Percentiles rank a stretch among this genome's conserved stretches.
Conservation (phyloP, 2,113 vertebrate genomes). For the Patagioenas fasciata region DNA sequence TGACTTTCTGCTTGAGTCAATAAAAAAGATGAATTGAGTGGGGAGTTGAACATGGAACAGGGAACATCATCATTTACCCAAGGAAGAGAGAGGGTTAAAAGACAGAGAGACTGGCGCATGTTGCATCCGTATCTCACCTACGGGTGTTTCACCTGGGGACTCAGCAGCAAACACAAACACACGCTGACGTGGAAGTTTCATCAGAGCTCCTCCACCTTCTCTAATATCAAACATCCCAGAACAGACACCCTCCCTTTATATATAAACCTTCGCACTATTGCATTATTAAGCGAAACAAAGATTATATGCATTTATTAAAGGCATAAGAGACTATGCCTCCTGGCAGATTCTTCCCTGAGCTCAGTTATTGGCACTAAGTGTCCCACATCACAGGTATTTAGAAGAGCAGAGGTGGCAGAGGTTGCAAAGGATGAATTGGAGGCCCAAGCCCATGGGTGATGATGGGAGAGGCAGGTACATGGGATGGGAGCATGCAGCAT, state of each 20-base stretch:
- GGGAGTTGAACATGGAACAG: conserved; percentile 30
- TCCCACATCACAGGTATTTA: not conserved
- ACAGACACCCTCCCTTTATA: not conserved
- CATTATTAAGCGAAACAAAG: not conserved
- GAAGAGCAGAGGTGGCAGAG: not conserved
- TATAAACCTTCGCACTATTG: not conserved
- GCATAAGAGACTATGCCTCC: not conserved
- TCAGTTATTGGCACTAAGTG: not conserved
- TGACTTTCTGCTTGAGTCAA: conserved; percentile 75
- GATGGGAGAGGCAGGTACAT: not conserved
- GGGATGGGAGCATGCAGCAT: not conserved
- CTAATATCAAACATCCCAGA: not conserved
- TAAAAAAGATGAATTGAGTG: conserved; percentile 73
- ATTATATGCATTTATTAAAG: not conserved
- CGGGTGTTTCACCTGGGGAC: not conserved
- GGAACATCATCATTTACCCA: conserved; percentile 60
- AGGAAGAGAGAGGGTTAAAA: conserved; percentile 50
- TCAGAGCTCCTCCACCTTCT: not conserved
- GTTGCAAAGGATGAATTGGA: not conserved
- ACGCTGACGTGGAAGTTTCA: not conserved
- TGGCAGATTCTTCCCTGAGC: not conserved
- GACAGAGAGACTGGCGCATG: not conserved
- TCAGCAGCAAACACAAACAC: not conserved
- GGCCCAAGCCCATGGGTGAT: accelerated
- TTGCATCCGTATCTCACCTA: accelerated